Conservation (phyloP, 2,888 invertebrate species). For the Agriopis aurantiaria region DNA sequence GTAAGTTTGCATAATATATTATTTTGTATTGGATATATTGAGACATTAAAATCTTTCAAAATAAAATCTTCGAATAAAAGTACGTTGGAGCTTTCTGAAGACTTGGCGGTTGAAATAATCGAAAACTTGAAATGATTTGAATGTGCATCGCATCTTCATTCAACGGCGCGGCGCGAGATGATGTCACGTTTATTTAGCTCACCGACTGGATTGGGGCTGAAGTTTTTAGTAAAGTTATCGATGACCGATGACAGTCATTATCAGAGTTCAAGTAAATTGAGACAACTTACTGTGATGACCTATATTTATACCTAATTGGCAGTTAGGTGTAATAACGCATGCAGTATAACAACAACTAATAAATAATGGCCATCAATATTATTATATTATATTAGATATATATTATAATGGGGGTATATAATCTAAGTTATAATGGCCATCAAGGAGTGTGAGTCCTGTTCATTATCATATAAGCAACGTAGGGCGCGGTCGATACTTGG, state of each 20-base stretch:
- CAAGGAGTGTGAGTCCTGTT: too few species aligned
- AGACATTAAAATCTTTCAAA: too few species aligned
- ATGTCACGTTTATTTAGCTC: constrained; percentile 63
- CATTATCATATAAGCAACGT: too few species aligned
- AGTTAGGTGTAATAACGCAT: too few species aligned
- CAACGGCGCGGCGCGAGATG: constrained; percentile 46
- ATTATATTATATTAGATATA: too few species aligned
- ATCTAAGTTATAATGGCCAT: too few species aligned
- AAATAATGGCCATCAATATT: too few species aligned
- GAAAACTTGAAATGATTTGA: constrained; percentile 42
- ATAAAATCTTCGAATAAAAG: too few species aligned
- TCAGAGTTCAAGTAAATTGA: constrained; percentile 44
- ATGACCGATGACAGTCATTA: constrained; percentile 45
- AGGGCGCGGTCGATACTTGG: too few species aligned
- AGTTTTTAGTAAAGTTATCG: constrained; percentile 59
- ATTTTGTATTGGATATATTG: too few species aligned
- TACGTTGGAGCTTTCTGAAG: not conserved
- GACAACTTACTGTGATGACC: constrained; percentile 4
- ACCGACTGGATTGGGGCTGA: constrained; percentile 48
- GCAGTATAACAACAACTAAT: too few species aligned
- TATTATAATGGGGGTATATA: too few species aligned
- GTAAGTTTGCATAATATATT: not conserved
- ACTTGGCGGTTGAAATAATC: constrained; percentile 31
- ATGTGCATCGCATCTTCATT: constrained; percentile 34
- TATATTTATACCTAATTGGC: not conserved